Evolutionary conservation across 2,113 vertebrate genomes (phyloP).

Genomic region (Hippocampus abdominalis): DNA sequence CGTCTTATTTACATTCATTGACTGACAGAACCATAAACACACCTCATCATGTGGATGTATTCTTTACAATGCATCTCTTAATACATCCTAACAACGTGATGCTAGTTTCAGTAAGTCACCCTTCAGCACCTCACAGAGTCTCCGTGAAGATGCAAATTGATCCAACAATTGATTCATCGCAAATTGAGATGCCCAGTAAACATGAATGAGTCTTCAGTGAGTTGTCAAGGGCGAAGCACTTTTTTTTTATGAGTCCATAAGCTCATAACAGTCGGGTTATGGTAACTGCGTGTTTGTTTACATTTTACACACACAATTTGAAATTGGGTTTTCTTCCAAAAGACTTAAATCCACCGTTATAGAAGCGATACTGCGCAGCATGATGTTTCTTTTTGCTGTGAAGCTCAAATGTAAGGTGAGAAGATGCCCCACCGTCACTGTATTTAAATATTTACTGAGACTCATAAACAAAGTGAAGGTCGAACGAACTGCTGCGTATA

Average conservation of each 20-base stretch:
- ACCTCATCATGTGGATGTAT: background rate
- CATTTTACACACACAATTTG: conserved; percentile 12
- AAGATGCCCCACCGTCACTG: conserved; percentile 26
- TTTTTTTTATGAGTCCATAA: conserved; percentile 1
- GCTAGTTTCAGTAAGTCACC: conserved; percentile 8
- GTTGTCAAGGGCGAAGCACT: conserved; percentile 34
- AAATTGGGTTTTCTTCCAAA: conserved; percentile 9
- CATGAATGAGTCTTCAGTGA: conserved; percentile 21
- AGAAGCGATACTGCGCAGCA: conserved; percentile 15
- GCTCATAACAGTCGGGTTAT: background rate
- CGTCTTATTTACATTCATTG: background rate
- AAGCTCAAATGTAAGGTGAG: conserved; percentile 24
- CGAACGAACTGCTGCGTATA: conserved; percentile 30
- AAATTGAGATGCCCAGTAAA: conserved; percentile 47
- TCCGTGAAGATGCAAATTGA: conserved; percentile 41
- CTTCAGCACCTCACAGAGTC: conserved; percentile 21
- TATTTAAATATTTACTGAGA: conserved; percentile 61
- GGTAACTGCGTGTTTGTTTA: conserved; percentile 8
- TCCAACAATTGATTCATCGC: conserved; percentile 44
- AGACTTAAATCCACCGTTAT: background rate
- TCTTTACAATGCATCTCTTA: background rate
- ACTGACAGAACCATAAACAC: background rate
- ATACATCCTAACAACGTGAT: background rate
- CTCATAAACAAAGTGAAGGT: conserved; percentile 56
- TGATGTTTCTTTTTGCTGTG: conserved; percentile 17